Evolutionary conservation across 2,113 vertebrate species (phyloP).

Genomic region (Poeciliopsis prolifica): DNA sequence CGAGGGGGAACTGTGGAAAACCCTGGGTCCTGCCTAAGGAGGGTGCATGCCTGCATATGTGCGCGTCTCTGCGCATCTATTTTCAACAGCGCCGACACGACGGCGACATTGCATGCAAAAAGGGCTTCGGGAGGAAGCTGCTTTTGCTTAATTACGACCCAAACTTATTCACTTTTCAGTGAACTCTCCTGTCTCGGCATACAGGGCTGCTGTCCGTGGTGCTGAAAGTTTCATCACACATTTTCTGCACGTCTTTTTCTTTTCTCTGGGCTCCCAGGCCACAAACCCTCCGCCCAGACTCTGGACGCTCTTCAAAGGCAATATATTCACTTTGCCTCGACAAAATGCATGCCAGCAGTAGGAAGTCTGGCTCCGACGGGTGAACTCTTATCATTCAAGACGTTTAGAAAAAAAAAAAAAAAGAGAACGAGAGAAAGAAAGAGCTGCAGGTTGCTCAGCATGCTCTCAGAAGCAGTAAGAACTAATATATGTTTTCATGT

Average conservation of each 20-base stretch:
- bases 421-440: neutral
- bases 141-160: slow-evolving; percentile 66
- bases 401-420: slow-evolving; percentile 46
- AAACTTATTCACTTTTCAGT: slow-evolving; percentile 39
- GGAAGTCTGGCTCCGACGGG: slow-evolving; percentile 50
- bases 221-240: slow-evolving; percentile 77
- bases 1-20: slow-evolving; percentile 44
- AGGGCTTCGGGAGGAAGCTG: slow-evolving; percentile 28
- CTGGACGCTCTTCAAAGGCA: slow-evolving; percentile 60
- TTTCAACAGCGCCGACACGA: slow-evolving; percentile 33
- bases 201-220: slow-evolving; percentile 74
- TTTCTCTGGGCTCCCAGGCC: slow-evolving; percentile 50
- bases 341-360: slow-evolving; percentile 58
- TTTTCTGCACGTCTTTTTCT: slow-evolving; percentile 50
- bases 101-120: slow-evolving; percentile 33
- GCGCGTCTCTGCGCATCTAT: slow-evolving; percentile 26
- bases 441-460: slow-evolving; percentile 52
- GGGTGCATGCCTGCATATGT: slow-evolving; percentile 8
- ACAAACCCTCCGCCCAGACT: slow-evolving; percentile 37
- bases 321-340: slow-evolving; percentile 69
- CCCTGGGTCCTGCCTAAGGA: slow-evolving; percentile 50
- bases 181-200: slow-evolving; percentile 12
- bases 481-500: slow-evolving; percentile 54
- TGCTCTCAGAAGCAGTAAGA: slow-evolving; percentile 52
- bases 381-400: slow-evolving; percentile 63